Percentiles rank a stretch among this genome's conserved stretches.
These are phyloP conservation scores for Myotis planiceps DNA, from an alignment of 2,797 vertebrate genomes.

Conservation along the genomic window DNA sequence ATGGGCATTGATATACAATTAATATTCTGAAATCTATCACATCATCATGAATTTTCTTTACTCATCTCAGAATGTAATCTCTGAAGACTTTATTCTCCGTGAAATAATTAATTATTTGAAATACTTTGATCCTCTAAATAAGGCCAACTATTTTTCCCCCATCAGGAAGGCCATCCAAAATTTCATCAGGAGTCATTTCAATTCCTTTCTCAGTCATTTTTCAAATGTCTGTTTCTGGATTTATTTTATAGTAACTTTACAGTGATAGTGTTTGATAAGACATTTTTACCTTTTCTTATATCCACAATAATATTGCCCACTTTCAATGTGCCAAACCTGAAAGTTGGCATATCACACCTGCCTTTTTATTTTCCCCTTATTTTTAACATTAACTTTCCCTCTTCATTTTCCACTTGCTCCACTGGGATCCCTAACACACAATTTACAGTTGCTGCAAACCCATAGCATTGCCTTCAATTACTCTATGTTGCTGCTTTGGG, in stretches of 20 bases:
- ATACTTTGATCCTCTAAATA: background rate
- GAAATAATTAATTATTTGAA: slow-evolving; percentile 20
- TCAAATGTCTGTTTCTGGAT: background rate
- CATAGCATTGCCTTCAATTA: slow-evolving; percentile 82
- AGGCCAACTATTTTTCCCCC: background rate
- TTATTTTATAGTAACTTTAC: slow-evolving; percentile 36
- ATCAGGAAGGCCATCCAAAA: background rate
- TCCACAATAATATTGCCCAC: background rate
- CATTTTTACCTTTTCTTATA: background rate
- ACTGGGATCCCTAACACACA: slow-evolving; percentile 84
- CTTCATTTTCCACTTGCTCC: slow-evolving; percentile 80
- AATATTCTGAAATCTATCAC: background rate
- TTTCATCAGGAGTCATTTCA: background rate
- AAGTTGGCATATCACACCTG: slow-evolving; percentile 37
- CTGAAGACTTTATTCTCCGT: background rate
- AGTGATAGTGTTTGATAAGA: background rate
- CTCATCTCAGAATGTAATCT: background rate
- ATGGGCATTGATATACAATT: background rate
- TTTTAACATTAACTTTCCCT: slow-evolving; percentile 81
- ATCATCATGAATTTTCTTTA: background rate
- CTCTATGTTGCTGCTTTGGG: slow-evolving; percentile 83
- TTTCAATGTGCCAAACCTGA: slow-evolving; percentile 42
- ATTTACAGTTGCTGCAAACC: slow-evolving; percentile 85
- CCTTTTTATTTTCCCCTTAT: slow-evolving; percentile 68
- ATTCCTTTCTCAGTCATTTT: background rate